Evolutionary conservation across 1,140 invertebrate species (phyloP).

Genomic region (Polypedilum vanderplanki): DNA sequence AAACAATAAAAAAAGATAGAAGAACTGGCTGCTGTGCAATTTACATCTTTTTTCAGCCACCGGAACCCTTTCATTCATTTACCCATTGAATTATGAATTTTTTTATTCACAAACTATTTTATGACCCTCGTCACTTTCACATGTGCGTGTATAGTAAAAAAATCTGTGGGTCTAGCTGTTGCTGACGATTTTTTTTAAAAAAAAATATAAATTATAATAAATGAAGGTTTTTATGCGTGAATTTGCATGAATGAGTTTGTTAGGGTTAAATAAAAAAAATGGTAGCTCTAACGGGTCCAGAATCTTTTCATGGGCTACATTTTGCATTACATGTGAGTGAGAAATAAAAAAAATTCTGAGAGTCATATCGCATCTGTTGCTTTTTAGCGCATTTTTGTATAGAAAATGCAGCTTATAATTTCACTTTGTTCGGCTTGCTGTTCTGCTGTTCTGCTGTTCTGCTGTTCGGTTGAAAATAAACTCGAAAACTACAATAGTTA

Average conservation of each 20-base stretch:
- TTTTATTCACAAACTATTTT: neutral
- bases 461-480: too few species aligned
- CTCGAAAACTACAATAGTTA: too few species aligned
- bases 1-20: neutral
- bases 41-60: neutral
- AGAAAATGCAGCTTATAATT: too few species aligned
- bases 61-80: slow-evolving; percentile 1
- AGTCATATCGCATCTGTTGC: neutral
- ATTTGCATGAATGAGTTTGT: slow-evolving; percentile 23
- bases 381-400: too few species aligned
- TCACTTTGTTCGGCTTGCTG: too few species aligned
- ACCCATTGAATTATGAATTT: slow-evolving; percentile 4
- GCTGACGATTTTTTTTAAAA: slow-evolving; percentile 21
- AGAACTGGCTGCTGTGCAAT: neutral
- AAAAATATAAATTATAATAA: slow-evolving; percentile 25
- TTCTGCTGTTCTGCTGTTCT: too few species aligned
- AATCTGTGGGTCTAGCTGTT: neutral
- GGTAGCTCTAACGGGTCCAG: neutral
- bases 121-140: neutral
- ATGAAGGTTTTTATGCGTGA: slow-evolving; percentile 26
- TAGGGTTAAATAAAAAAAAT: neutral
- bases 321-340: too few species aligned
- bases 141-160: neutral
- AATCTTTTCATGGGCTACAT: neutral
- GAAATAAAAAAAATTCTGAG: too few species aligned